Conservation (phyloP, 1,140 invertebrate species). For the Zaprionus kolodkinae region DNA sequence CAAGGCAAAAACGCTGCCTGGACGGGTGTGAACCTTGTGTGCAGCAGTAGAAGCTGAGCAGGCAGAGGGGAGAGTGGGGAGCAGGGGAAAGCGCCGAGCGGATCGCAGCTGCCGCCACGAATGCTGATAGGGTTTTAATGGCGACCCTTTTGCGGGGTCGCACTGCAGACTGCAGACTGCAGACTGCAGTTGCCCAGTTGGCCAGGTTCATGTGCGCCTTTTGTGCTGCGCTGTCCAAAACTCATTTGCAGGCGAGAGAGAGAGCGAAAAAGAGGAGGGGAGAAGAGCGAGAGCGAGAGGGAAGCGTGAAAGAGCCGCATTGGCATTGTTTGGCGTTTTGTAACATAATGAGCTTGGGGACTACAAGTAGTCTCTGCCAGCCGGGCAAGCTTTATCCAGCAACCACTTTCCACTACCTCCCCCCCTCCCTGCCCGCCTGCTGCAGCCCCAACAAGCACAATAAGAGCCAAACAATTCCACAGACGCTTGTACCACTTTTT, state of each 20-base stretch:
- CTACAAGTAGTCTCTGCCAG: slow-evolving; percentile 68
- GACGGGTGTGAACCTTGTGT: slow-evolving; percentile 13
- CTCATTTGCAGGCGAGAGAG: slow-evolving; percentile 60
- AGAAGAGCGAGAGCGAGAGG: not conserved
- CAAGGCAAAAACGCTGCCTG: slow-evolving; percentile 25
- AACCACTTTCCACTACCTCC: slow-evolving; percentile 18
- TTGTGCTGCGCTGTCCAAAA: slow-evolving; percentile 72
- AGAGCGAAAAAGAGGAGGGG: slow-evolving; percentile 21
- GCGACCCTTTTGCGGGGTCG: slow-evolving; percentile 47
- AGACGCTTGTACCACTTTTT: slow-evolving; percentile 82
- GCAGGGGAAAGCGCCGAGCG: slow-evolving; percentile 5
- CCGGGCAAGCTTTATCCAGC: slow-evolving; percentile 53
- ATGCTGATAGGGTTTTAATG: slow-evolving; percentile 77
- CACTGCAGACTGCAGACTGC: slow-evolving; percentile 67
- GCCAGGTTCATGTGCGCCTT: slow-evolving; percentile 67
- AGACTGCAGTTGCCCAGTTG: slow-evolving; percentile 56
- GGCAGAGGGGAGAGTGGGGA: slow-evolving; percentile 27
- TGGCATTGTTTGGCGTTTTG: slow-evolving; percentile 82
- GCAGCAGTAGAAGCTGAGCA: slow-evolving; percentile 16
- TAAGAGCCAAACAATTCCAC: slow-evolving; percentile 65
- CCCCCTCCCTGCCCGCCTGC: slow-evolving; percentile 17
- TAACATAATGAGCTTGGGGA: slow-evolving; percentile 83
- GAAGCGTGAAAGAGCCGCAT: slow-evolving; percentile 38
- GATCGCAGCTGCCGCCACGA: slow-evolving; percentile 75
- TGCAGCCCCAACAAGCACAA: slow-evolving; percentile 30